These are phyloP conservation scores for Eudasyphora cyanicolor DNA, from an alignment of 2,888 invertebrate species.

Conservation along the genomic window DNA sequence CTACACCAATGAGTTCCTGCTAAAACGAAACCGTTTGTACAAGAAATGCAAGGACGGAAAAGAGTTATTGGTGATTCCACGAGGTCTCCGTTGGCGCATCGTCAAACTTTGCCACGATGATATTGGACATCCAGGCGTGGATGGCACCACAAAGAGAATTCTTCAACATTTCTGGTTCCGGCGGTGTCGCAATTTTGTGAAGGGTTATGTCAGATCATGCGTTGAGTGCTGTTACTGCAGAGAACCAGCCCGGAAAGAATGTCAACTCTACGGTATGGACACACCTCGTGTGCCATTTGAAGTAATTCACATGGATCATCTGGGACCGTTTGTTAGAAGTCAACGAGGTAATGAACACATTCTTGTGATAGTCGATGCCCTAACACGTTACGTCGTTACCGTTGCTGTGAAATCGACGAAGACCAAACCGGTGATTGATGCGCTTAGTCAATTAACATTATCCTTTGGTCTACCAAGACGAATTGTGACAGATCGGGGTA, in stretches of 20 bases:
- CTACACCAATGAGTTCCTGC: constrained; percentile 8
- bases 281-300: constrained; percentile 33
- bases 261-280: constrained; percentile 30
- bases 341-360: constrained; percentile 49
- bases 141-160: constrained; percentile 64
- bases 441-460: constrained; percentile 48
- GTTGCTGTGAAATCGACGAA: constrained; percentile 61
- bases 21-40: constrained; percentile 41
- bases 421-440: constrained; percentile 59
- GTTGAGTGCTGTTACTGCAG: constrained; percentile 62
- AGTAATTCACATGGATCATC: constrained; percentile 40
- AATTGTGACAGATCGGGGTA: constrained; percentile 57
- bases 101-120: constrained; percentile 65
- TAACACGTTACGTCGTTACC: constrained; percentile 50
- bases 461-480: constrained; percentile 50
- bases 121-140: constrained; percentile 61
- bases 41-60: constrained; percentile 31
- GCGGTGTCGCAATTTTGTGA: constrained; percentile 49
- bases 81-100: constrained; percentile 50
- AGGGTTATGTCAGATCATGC: constrained; percentile 62
- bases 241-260: constrained; percentile 45
- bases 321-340: constrained; percentile 42
- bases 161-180: constrained; percentile 66
- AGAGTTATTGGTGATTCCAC: background rate
- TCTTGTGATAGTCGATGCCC: constrained; percentile 53